A percentile compares a stretch with the other conserved stretches of the same genome.
Conservation (phyloP, 2,797 vertebrate species). For the Parotocinclus haroldoi region DNA sequence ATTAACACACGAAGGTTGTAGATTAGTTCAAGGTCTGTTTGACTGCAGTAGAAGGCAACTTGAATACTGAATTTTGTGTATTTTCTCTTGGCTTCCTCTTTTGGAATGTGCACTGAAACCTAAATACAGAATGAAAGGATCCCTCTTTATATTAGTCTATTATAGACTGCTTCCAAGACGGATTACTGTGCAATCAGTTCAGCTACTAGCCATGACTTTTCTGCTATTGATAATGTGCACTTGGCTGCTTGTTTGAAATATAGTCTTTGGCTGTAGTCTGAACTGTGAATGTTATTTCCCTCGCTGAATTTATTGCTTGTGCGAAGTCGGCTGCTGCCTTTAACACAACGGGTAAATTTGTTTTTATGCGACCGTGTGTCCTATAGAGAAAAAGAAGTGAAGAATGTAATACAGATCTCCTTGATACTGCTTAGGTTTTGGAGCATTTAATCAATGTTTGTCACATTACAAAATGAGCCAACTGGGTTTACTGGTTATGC, state of each 20-base stretch:
- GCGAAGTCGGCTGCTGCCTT: too few species aligned
- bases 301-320: too few species aligned
- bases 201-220: conserved; percentile 26
- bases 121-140: conserved; percentile 51
- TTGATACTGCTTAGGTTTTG: background rate
- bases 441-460: background rate
- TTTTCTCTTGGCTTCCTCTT: background rate
- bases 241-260: conserved; percentile 44
- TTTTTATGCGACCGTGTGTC: too few species aligned
- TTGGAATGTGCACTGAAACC: conserved; percentile 56
- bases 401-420: background rate
- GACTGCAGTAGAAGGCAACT: too few species aligned
- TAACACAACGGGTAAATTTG: too few species aligned
- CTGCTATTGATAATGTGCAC: conserved; percentile 1
- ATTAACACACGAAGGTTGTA: conserved; percentile 30
- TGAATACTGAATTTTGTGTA: too few species aligned
- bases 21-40: too few species aligned
- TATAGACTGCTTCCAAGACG: background rate
- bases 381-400: too few species aligned
- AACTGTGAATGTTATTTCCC: background rate
- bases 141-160: background rate
- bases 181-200: background rate
- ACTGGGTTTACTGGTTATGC: background rate
- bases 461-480: background rate
- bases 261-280: conserved; percentile 17